Evolutionary conservation across 1,140 invertebrate species (phyloP), one percentile per base, ranked within the genome.

Genomic region (Temnothorax nylanderi): DNA sequence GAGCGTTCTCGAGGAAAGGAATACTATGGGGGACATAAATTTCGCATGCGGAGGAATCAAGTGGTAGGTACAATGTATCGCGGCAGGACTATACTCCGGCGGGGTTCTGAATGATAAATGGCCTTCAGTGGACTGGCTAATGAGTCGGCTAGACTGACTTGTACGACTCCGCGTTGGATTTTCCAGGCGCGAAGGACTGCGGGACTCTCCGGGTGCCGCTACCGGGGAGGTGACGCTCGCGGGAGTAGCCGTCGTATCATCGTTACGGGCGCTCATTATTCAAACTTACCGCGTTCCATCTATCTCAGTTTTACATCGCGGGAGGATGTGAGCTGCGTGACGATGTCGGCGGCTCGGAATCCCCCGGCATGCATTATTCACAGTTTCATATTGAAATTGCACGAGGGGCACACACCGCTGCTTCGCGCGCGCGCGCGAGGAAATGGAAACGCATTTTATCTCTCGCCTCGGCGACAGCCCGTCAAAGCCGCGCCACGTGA

Each of bases 341-440:
- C 91, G 91, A 94, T 93, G 90, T 90, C 89, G 89, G 82, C 87
- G 86, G 80, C 89, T 87, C 86, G 87, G 80, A 88, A 92, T 86
- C 87, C 89, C 88, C 85, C 89, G 92, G 84, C 93, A 94, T 94
- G 92, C 92, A 93, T 94, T 94, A 94, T 94, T 94, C 93, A 94
- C 92, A 85, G 88, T 94, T 91, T 93, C 90, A 93, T 94, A 94
- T 94, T 94, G 93, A 94, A 94, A 94, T 93, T 92, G 92, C 91
- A 89, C 87, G 89, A 84, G 72, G 87, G 75, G 72, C 86, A 84
- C 85, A 88, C 85, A 88, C 82, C 77, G 84, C 67, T 81, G 85
- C 77, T 75, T 65, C 65, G 65, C 65, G 34, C n/a, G 64, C 64
- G 65, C 21, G 87, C 81, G 86, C 89, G 84, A 87, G 90, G 87